These are phyloP conservation scores for Pandemis heparana DNA, from an alignment of 2,888 invertebrate species.

Conservation along the genomic window DNA sequence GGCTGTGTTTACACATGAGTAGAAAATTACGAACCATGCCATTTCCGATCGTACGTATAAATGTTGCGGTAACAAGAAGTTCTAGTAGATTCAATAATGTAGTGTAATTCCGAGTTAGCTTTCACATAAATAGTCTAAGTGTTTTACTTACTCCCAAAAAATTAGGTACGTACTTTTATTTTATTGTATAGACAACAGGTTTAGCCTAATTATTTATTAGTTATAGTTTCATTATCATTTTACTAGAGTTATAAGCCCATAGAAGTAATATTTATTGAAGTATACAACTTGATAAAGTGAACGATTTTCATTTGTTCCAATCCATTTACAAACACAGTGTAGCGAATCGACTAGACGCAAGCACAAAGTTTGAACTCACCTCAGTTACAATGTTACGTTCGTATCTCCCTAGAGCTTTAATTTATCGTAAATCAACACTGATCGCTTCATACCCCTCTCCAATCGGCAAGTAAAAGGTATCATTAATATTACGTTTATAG, in stretches of 20 bases:
- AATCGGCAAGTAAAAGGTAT: constrained; percentile 26
- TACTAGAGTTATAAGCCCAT: constrained; percentile 34
- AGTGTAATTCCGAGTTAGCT: neutral
- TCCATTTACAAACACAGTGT: neutral
- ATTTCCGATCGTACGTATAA: constrained; percentile 1
- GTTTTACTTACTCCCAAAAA: neutral
- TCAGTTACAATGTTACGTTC: neutral
- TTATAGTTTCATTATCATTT: constrained; percentile 35
- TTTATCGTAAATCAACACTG: neutral
- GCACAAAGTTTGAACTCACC: neutral
- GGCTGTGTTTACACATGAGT: constrained; percentile 33
- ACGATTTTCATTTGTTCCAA: constrained; percentile 28
- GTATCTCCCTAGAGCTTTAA: constrained; percentile 1
- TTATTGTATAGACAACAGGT: neutral
- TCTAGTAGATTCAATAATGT: neutral
- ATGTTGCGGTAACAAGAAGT: neutral
- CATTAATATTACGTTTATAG: constrained; percentile 35
- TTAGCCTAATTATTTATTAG: constrained; percentile 19
- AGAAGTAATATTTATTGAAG: constrained; percentile 39
- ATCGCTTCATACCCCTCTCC: constrained; percentile 16
- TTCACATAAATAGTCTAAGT: neutral
- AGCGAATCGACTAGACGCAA: neutral
- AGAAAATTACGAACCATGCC: constrained; percentile 5
- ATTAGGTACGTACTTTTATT: neutral
- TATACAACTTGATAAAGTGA: constrained; percentile 37